A percentile compares a stretch with the other conserved stretches of the same genome.
These are phyloP conservation scores for Rhincodon typus DNA, from an alignment of 2,797 vertebrate genomes.

Conservation along the genomic window DNA sequence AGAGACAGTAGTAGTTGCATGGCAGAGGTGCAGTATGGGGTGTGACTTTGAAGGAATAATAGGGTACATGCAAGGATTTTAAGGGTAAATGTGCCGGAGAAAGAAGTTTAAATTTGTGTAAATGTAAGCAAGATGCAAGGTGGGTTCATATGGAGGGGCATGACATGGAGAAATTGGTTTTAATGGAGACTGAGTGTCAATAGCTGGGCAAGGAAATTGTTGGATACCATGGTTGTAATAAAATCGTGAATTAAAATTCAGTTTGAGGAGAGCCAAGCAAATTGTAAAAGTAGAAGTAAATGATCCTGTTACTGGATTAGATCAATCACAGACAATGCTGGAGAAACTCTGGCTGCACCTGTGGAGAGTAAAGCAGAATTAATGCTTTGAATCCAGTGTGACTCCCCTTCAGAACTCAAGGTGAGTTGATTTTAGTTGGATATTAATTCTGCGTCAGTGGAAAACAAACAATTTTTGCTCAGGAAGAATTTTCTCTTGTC, in stretches of 20 bases:
- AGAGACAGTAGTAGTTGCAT: neutral
- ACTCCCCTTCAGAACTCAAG: neutral
- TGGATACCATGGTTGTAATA: neutral
- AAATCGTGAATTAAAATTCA: neutral
- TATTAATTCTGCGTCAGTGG: neutral
- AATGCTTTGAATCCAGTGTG: too few relatives aligned
- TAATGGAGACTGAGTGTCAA: neutral
- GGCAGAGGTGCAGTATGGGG: neutral
- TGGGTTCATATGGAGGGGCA: neutral
- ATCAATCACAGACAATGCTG: neutral
- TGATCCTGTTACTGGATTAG: neutral
- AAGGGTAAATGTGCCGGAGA: neutral
- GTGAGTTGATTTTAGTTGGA: too few relatives aligned
- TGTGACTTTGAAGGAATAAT: neutral
- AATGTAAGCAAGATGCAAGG: neutral
- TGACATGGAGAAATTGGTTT: neutral
- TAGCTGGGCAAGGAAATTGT: neutral
- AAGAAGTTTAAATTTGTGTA: neutral
- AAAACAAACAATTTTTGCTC: neutral
- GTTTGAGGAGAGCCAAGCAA: neutral
- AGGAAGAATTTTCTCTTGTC: neutral
- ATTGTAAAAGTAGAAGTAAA: neutral
- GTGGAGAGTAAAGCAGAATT: too few relatives aligned
- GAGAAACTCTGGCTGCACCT: too few relatives aligned
- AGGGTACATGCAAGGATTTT: neutral